Evolutionary conservation across 2,797 vertebrate species (phyloP), one percentile per base, ranked within the genome.

Genomic region (Monodelphis domestica): DNA sequence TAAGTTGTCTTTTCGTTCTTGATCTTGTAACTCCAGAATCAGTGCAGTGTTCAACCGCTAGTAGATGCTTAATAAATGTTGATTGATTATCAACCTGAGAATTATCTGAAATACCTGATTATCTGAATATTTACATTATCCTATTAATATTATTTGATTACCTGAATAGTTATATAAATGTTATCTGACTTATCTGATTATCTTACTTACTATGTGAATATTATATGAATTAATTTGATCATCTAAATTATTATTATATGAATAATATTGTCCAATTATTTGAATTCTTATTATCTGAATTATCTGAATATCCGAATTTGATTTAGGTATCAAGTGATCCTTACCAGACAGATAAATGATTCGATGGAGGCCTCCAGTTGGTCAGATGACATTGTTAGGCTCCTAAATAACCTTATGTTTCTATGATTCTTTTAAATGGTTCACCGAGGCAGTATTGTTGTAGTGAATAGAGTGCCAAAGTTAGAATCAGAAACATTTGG

Each of bases 401-500:
- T 38, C 7, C 70, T 50, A 84, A 78, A 2, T n/a, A 70, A 17
- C 17, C n/a, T 10, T 45, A 10, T 45, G n/a, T 78, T 78, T 78
- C n/a, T 45, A 9, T 38, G n/a, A 45, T 78, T 78, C 6, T 78
- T 78, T 78, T 78, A 24, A 78, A 45, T 38, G 15, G n/a, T 38
- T 70, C n/a, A 21, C 24, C 78, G 24, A 92, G 9, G 12, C 78
- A 88, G n/a, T 89, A 50, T n/a, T 51, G 30, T 56, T 57, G 28
- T 33, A 56, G 45, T 55, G 1, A 54, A 5, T 45, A 78, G 51
- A 30, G 29, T 14, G 10, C 93, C 54, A 38, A 33, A 90, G 52
- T 89, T 92, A 89, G 56, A 91, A 91, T 95, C 92, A 90, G 91
- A 94, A 91, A 93, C 91, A 93, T 26, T 0, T 0, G 78, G 89